Conservation (phyloP, 1,140 invertebrate genomes). For the Drosophila ohnishii region DNA sequence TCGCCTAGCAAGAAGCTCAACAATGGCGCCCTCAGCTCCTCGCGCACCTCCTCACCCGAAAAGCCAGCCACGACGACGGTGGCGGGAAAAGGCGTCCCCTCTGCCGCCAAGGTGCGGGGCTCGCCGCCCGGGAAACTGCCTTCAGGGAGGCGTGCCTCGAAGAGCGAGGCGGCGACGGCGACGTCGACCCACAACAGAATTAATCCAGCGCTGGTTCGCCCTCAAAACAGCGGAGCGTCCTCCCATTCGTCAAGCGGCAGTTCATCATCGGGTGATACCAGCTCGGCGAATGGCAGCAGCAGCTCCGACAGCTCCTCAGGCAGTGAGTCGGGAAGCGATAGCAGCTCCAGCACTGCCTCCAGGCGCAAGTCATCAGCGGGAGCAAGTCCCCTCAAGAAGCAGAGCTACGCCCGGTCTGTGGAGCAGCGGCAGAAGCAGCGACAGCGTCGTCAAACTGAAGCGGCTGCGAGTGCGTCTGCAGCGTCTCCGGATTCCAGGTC, state of each 20-base stretch:
- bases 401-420: constrained; percentile 66
- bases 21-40: constrained; percentile 67
- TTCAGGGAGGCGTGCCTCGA: constrained; percentile 78
- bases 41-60: constrained; percentile 51
- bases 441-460: constrained; percentile 79
- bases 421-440: constrained; percentile 81
- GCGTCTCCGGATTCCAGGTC: constrained; percentile 77
- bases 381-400: constrained; percentile 57
- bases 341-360: constrained; percentile 33
- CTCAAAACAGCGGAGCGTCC: constrained; percentile 51
- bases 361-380: constrained; percentile 29
- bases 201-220: constrained; percentile 13
- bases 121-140: constrained; percentile 52
- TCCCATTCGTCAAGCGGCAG: constrained; percentile 75
- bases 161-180: constrained; percentile 63
- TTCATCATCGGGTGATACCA: constrained; percentile 76
- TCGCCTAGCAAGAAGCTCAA: constrained; percentile 78
- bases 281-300: constrained; percentile 58
- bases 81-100: constrained; percentile 22
- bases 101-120: constrained; percentile 40
- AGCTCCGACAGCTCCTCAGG: constrained; percentile 54
- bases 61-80: constrained; percentile 31
- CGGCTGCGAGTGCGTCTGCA: constrained; percentile 57
- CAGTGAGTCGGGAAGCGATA: constrained; percentile 66
- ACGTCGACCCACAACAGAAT: constrained; percentile 66